Conservation (phyloP, 2,113 vertebrate genomes). For the Vicugna pacos region DNA sequence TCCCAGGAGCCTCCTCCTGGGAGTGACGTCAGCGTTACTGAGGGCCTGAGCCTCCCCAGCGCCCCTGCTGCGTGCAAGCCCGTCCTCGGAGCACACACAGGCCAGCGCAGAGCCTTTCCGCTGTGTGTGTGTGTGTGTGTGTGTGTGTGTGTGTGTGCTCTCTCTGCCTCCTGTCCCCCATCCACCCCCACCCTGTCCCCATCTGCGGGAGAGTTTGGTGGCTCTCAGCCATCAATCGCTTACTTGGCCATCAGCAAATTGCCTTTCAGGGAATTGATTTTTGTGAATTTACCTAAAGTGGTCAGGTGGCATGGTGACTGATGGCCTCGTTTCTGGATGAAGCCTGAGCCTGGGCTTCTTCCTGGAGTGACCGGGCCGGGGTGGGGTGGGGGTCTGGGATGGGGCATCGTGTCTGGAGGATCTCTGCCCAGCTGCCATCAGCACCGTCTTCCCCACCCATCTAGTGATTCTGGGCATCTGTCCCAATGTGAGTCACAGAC, state of each 20-base stretch:
- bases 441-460: neutral
- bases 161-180: too few relatives aligned
- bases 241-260: neutral
- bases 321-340: neutral
- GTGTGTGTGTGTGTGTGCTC: accelerated
- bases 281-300: neutral
- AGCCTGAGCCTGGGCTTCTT: neutral
- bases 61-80: neutral
- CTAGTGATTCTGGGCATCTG: neutral
- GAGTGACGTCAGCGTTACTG: too few relatives aligned
- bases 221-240: neutral
- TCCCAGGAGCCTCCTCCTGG: too few relatives aligned
- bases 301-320: neutral
- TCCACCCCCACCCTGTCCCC: too few relatives aligned
- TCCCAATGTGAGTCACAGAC: neutral
- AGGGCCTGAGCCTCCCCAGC: neutral
- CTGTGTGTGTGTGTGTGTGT: accelerated
- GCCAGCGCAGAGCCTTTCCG: accelerated
- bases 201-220: accelerated
- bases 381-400: too few relatives aligned
- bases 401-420: accelerated
- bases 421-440: accelerated
- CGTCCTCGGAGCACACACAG: accelerated
- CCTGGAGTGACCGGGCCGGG: neutral
- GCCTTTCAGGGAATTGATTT: conserved; percentile 39